Evolutionary conservation across 2,888 invertebrate species (phyloP).

Genomic region (Stratiomys singularior): DNA sequence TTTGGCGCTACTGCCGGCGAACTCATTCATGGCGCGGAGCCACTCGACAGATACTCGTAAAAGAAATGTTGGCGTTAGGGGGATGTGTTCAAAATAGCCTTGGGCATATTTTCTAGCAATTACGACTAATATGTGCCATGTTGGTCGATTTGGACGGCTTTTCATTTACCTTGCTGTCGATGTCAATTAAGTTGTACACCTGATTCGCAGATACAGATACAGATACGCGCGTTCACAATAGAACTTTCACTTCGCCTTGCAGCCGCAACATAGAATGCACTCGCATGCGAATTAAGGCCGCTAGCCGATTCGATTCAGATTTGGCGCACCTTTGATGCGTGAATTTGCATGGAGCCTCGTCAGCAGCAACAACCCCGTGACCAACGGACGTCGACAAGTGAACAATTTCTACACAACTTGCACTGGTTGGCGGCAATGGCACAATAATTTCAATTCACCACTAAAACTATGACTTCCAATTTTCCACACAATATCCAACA

Average conservation of each 20-base stretch:
- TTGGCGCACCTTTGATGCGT: background rate
- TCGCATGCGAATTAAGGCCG: background rate
- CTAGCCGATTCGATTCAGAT: background rate
- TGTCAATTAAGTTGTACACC: background rate
- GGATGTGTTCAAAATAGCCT: too few species aligned
- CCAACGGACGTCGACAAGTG: background rate
- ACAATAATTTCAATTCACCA: background rate
- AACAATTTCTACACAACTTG: background rate
- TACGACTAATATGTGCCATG: too few species aligned
- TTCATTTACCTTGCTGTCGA: slow-evolving; percentile 1
- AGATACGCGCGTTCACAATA: background rate
- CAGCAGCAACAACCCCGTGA: too few species aligned
- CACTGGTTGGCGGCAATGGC: background rate
- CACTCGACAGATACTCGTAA: too few species aligned
- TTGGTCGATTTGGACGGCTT: background rate
- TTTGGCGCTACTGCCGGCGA: background rate
- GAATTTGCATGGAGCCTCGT: background rate
- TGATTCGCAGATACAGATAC: background rate
- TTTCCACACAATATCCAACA: background rate
- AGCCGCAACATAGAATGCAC: background rate
- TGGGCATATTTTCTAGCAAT: too few species aligned
- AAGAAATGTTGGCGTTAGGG: too few species aligned
- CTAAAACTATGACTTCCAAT: background rate
- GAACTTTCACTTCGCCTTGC: slow-evolving; percentile 6
- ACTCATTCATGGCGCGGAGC: background rate